These are phyloP conservation scores for Micrasema minimum DNA, from an alignment of 1,140 invertebrate species.

Conservation along the genomic window DNA sequence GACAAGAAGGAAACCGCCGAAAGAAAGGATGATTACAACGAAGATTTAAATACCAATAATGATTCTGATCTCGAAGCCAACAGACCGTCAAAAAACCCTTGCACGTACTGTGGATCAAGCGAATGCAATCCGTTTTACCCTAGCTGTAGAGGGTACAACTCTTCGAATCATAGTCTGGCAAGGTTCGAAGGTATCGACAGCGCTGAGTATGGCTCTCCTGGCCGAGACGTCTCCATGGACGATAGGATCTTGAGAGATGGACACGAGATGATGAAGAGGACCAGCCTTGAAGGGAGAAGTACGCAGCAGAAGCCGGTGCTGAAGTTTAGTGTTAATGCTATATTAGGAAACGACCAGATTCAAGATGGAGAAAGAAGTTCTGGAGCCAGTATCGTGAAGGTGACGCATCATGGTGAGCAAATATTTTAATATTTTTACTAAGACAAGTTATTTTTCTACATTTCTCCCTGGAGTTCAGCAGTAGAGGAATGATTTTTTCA, in stretches of 20 bases:
- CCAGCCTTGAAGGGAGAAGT: constrained; percentile 59
- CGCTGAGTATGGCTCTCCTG: constrained; percentile 43
- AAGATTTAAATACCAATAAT: constrained; percentile 57
- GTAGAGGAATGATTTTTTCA: no score
- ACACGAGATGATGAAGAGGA: constrained; percentile 56
- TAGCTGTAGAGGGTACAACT: constrained; percentile 39
- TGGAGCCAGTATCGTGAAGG: constrained; percentile 72
- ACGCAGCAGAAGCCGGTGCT: constrained; percentile 77
- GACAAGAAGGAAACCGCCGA: constrained; percentile 55
- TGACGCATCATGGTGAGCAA: constrained; percentile 48
- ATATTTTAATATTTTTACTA: background rate
- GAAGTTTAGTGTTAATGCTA: constrained; percentile 93
- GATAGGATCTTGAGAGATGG: constrained; percentile 50
- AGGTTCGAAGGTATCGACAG: constrained; percentile 55
- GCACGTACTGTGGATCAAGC: constrained; percentile 48
- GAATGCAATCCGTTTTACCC: constrained; percentile 52
- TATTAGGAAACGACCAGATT: constrained; percentile 87
- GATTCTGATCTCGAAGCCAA: constrained; percentile 63
- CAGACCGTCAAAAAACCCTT: constrained; percentile 57
- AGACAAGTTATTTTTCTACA: no score
- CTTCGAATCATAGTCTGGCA: background rate
- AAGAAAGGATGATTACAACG: constrained; percentile 55
- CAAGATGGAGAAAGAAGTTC: constrained; percentile 78
- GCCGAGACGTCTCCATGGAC: constrained; percentile 37
- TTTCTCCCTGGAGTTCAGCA: no score